Base-by-base conservation (phyloP, 1,140 invertebrate genomes). In the Sogatella furcifera region DNA sequence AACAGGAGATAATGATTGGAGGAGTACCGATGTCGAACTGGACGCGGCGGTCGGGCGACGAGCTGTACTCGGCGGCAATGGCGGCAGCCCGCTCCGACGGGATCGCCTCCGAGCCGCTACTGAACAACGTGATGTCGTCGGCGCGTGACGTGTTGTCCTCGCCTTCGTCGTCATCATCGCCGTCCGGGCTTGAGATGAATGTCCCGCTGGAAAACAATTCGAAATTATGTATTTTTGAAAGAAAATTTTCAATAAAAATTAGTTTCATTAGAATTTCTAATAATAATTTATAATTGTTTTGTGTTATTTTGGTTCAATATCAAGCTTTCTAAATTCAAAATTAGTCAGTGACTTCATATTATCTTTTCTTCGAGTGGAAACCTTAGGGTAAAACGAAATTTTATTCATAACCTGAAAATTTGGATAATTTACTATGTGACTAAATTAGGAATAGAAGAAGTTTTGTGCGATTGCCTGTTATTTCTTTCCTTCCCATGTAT, bases 61-160 rank as follows among this genome's bases (percentile, higher is more conserved):
- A 63, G 0, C 72, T 64, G 46, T 68, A 72, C 55, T 58, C 70
- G 55, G 67, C 66, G 55, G 67, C 66, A 55, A 68, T 65, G 6
- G 70, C 71, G 49, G 75, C 75, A 0, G 76, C 76, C 62, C 74
- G 69, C 41, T 77, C 76, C 0, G 76, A 78, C 15, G 76, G 64
- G 10, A 68, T 74, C 0, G 76, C 74, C 53, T 77, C 76, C 59
- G 67, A 72, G 61, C 76, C 76, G 58, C 66, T 72, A 62, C 66
- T 70, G 8, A 62, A 42, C 15, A 57, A 17, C 21, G 42, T 43
- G 9, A 38, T 13, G 8, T 62, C 61, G 24, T 62, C 57, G 4
- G 13, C 61, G 17, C 61, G 41, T 13, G 55, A 58, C 13, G 55
- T 56, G 17, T 57, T 56, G n/a, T 55, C 46, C 14, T 62, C 61